Conservation (phyloP, 1,140 invertebrate genomes). For the Monochamus saltuarius region DNA sequence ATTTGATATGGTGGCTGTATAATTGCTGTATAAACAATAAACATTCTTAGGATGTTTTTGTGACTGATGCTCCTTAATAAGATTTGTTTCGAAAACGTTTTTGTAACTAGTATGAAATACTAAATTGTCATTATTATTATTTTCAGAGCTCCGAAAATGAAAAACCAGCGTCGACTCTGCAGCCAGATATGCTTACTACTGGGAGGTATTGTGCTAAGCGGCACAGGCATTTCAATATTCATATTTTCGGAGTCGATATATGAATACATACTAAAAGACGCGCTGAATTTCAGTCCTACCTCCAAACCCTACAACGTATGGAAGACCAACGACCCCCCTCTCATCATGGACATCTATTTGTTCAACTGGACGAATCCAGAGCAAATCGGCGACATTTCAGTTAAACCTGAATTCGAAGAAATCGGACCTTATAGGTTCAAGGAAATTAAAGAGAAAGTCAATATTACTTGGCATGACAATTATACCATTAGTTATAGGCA, state of each 20-base stretch:
- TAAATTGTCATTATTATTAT: slow-evolving; percentile 3
- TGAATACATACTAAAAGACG: slow-evolving; percentile 30
- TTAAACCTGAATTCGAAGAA: slow-evolving; percentile 59
- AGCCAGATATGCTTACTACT: slow-evolving; percentile 30
- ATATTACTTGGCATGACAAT: slow-evolving; percentile 70
- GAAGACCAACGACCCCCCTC: slow-evolving; percentile 42
- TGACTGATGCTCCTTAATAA: no score
- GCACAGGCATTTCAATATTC: slow-evolving; percentile 28
- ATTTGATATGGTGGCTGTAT: no score
- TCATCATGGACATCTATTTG: slow-evolving; percentile 67
- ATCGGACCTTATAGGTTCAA: slow-evolving; percentile 72
- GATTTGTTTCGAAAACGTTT: no score
- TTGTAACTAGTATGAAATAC: no score
- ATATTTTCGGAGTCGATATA: slow-evolving; percentile 34
- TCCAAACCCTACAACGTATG: slow-evolving; percentile 41
- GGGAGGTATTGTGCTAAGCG: slow-evolving; percentile 27
- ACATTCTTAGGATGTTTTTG: no score
- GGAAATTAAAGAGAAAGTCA: slow-evolving; percentile 69
- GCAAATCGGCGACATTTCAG: slow-evolving; percentile 51
- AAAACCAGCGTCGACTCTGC: slow-evolving; percentile 21
- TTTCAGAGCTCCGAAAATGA: slow-evolving; percentile 29
- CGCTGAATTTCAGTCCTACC: slow-evolving; percentile 24
- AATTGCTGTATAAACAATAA: no score
- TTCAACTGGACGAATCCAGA: slow-evolving; percentile 83
- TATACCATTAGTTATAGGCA: slow-evolving; percentile 79